Evolutionary conservation across 2,797 vertebrate species (phyloP), one percentile per base, ranked within the genome.

Genomic region (Alcedo atthis): DNA sequence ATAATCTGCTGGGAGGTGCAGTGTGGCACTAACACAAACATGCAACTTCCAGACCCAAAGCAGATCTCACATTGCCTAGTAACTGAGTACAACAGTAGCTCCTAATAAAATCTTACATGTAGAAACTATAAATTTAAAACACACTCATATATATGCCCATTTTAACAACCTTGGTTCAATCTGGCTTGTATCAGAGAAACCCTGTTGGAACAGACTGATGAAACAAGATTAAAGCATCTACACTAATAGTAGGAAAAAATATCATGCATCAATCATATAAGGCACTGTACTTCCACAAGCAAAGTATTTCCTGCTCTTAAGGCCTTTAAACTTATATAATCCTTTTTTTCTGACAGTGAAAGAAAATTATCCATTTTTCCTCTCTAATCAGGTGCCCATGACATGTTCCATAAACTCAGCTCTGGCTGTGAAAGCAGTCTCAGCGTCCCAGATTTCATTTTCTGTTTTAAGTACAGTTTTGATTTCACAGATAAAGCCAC

Each of bases 11-110:
- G 68, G 74, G 71, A 81, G 49, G 61, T 24, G 40, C 48, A 77
- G 42, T n/a, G 73, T 3, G 28, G 84, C 88, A 88, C 70, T 63
- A 84, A 63, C 49, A 80, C 70, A 76, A 86, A 90, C 75, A 80
- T 0, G 0, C 49, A 57, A 46, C 57, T 54, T 89, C 45, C 69
- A 92, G 84, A 94, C 53, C 90, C 90, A 90, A 62, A 74, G 86
- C 78, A 92, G 86, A 90, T 43, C 81, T 82, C 61, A 54, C 46
- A 82, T 5, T 62, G 90, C 86, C 86, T 54, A 54, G 81, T 71
- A 90, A 94, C 86, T 13, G 59, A 80, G 30, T 45, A 70, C 48
- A 92, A 70, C 64, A 94, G 86, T 15, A 87, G 81, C 81, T 93
- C 75, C 68, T 87, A 74, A 89, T 85, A 32, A 89, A 89, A 89